Evolutionary conservation across 2,113 vertebrate species (phyloP), one percentile per base, ranked within the genome.

Genomic region (Riparia riparia): DNA sequence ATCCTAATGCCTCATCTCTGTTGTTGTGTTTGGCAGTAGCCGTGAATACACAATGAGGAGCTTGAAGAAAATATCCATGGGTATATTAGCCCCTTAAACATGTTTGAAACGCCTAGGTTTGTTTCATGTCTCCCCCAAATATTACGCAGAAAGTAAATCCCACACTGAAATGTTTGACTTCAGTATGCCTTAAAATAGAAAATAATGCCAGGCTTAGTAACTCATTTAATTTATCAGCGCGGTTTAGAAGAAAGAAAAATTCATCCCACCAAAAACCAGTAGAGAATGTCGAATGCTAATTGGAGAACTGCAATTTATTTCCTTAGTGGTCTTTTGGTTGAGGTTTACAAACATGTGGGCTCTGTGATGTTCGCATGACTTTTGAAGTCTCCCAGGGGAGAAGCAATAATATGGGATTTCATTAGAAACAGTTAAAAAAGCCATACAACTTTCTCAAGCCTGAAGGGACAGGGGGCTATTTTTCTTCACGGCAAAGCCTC

Each of bases 21-120:
- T 65, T 90, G 86, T 83, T 95, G 79, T 73, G 65, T 86, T 96
- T 97, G 96, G 96, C 92, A 92, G 64, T 58, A 94, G 80, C 76
- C 12, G 4, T 51, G 95, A 94, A 96, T 92, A 68, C 61, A 89
- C 76, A 92, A 81, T 60, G 44, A 91, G 82, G 56, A 96, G 34
- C 51, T 50, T 53, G 73, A 86, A 86, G 79, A 89, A 96, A 93
- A 89, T 82, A 91, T 66, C 85, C 47, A 7, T 85, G 70, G 84
- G 56, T 49, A 5, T 66, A 74, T 90, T 86, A 86, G 47, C 39
- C 71, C 54, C 71, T 90, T 80, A 74, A 89, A 77, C 25, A 34
- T 64, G 56, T 92, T 90, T 70, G 89, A 83, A 90, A 83, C 0
- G 45, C 51, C 65, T 78, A 44, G 10, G 17, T 80, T 90, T 94